Conservation (phyloP, 2,113 vertebrate species). For the Capricornis sumatraensis region DNA sequence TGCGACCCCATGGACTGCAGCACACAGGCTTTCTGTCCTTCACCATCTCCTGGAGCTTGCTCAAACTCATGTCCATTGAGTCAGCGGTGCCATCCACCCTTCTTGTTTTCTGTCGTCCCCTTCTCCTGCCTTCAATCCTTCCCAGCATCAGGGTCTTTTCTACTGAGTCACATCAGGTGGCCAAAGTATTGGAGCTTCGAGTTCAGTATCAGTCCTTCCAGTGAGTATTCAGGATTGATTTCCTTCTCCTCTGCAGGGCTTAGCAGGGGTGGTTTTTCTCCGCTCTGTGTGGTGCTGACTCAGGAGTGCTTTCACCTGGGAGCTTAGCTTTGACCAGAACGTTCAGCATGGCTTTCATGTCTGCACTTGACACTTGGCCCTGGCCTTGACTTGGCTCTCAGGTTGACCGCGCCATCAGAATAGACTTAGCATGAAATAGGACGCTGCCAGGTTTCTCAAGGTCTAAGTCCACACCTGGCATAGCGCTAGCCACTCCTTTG, state of each 20-base stretch:
- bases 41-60: not conserved
- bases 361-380: not conserved
- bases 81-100: not conserved
- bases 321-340: not conserved
- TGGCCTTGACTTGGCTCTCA: not conserved
- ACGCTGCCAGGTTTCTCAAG: not conserved
- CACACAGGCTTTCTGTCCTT: not conserved
- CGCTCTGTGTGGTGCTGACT: rapidly evolving
- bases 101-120: not conserved
- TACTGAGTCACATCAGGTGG: not conserved
- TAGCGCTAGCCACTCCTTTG: not conserved
- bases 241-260: not conserved
- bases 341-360: too few species aligned
- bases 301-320: not conserved
- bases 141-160: not conserved
- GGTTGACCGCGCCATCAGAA: not conserved
- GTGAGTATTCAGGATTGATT: not conserved
- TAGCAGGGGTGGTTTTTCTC: not conserved
- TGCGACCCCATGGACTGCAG: not conserved
- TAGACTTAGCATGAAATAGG: not conserved
- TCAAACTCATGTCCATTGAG: not conserved
- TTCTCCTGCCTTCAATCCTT: not conserved
- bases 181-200: not conserved
- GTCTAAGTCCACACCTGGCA: not conserved
- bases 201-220: not conserved